These are phyloP conservation scores for Leucophenga montana DNA, from an alignment of 2,888 invertebrate species.

Conservation along the genomic window DNA sequence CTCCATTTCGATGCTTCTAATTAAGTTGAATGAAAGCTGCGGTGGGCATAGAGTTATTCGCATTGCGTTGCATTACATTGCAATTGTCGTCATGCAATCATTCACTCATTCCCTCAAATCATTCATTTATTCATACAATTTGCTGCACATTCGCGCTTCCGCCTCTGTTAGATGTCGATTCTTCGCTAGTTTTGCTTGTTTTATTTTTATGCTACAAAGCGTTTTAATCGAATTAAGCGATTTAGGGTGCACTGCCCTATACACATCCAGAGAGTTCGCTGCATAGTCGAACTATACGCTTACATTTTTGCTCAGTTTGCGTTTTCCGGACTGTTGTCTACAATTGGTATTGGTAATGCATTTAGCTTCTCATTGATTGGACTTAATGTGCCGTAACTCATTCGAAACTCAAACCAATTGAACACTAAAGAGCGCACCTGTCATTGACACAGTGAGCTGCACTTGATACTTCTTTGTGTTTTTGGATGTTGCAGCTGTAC, in stretches of 20 bases:
- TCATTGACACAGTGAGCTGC: too few relatives aligned
- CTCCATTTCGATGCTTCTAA: slow-evolving; percentile 4
- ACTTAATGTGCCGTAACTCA: slow-evolving; percentile 56
- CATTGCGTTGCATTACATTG: not conserved
- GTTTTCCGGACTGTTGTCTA: not conserved
- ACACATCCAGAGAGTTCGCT: not conserved
- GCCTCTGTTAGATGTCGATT: not conserved
- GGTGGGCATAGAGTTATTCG: not conserved
- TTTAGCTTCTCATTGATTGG: slow-evolving; percentile 52
- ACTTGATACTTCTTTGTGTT: too few relatives aligned
- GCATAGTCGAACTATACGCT: slow-evolving; percentile 19
- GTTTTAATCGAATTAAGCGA: slow-evolving; percentile 59
- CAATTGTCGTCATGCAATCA: slow-evolving; percentile 5
- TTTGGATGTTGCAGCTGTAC: too few relatives aligned
- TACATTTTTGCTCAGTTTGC: not conserved
- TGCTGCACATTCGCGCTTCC: not conserved
- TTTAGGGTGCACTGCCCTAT: slow-evolving; percentile 29
- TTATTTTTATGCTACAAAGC: slow-evolving; percentile 42
- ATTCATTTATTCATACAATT: slow-evolving; percentile 12
- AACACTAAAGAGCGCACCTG: not conserved
- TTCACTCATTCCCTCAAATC: not conserved
- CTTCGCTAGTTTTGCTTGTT: slow-evolving; percentile 1
- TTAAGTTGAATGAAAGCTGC: slow-evolving; percentile 6
- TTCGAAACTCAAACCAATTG: slow-evolving; percentile 22
- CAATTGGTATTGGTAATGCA: not conserved